Base-by-base conservation (phyloP, 2,797 vertebrate species). In the Sebastes flavidus region DNA sequence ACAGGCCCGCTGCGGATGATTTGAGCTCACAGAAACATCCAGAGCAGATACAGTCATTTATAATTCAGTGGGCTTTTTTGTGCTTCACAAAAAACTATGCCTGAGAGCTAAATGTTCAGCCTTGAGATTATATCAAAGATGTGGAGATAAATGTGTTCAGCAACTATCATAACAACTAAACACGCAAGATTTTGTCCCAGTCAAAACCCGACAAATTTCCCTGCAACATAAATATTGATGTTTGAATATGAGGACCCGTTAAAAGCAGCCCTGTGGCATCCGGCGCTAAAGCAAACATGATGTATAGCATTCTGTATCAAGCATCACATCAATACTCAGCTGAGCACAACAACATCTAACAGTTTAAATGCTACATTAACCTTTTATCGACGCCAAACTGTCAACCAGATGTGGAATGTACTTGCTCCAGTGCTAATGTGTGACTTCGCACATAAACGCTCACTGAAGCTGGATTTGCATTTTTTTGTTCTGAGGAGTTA, bases 311-410 rank as follows among this genome's bases (percentile, higher is more conserved):
- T 63, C 36, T 24, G 46, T 20, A 54, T 67, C 27, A 29, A 38
- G 59, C 36, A 25, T 82, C 62, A 16, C 72, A 71, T 83, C 61
- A 58, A 82, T 59, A 76, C 67, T 52, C 67, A 56, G 65, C 65
- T 27, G 65, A 87, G 60, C 30, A 49, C 27, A 55, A 25, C 63
- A 16, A 18, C 55, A 60, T 76, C 27, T 6, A 34, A 72, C 59
- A 13, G 54, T 80, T 85, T 69, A 77, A 85, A 84, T 36, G 84
- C 81, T 65, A 62, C 82, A 86, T 92, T 90, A 86, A 77, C 72
- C 30, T 77, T 82, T 72, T 70, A 77, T 81, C 67, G 72, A 81
- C 42, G 24, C 6, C 34, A 61, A 82, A 82, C 62, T 76, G 38
- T 27, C 27, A 73, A 56, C 30, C 55, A 78, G 61, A 73, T n/a